These are phyloP conservation scores for Unio delphinus DNA, from an alignment of 2,888 invertebrate genomes.

Conservation along the genomic window DNA sequence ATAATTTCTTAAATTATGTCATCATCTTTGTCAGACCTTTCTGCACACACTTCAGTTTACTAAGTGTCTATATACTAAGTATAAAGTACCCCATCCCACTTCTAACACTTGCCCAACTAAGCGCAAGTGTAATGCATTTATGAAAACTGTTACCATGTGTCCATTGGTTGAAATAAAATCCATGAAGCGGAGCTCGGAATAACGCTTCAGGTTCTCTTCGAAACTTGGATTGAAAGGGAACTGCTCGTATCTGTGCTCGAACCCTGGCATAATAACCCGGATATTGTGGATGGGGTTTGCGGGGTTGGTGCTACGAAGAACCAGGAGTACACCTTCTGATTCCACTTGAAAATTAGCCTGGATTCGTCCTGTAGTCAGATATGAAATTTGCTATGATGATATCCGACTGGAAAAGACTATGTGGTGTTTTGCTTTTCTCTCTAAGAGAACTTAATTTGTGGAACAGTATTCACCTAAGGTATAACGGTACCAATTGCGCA, in stretches of 20 bases:
- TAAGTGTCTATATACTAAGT: too few species aligned
- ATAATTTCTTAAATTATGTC: too few species aligned
- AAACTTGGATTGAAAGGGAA: constrained; percentile 55
- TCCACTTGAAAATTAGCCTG: constrained; percentile 37
- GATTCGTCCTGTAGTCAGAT: constrained; percentile 18
- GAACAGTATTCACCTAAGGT: too few species aligned
- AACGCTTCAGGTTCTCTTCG: constrained; percentile 40
- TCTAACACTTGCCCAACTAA: neutral
- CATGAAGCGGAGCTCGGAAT: constrained; percentile 52
- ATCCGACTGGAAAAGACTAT: too few species aligned
- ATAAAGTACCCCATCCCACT: too few species aligned
- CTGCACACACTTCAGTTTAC: too few species aligned
- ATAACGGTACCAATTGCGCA: too few species aligned
- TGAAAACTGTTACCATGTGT: constrained; percentile 27
- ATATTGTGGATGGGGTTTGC: constrained; percentile 49
- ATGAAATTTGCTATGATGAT: too few species aligned
- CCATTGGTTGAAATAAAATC: constrained; percentile 49
- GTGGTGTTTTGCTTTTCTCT: too few species aligned
- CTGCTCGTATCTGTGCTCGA: constrained; percentile 44
- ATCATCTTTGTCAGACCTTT: too few species aligned
- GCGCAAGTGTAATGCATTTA: neutral
- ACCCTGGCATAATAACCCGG: constrained; percentile 49
- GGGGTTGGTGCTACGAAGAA: constrained; percentile 43
- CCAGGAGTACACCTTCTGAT: constrained; percentile 39
- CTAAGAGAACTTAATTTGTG: too few species aligned